A percentile compares a stretch with the other conserved stretches of the same genome.
Evolutionary conservation across 2,888 invertebrate genomes (phyloP).

Genomic region (Campaea margaritaria): DNA sequence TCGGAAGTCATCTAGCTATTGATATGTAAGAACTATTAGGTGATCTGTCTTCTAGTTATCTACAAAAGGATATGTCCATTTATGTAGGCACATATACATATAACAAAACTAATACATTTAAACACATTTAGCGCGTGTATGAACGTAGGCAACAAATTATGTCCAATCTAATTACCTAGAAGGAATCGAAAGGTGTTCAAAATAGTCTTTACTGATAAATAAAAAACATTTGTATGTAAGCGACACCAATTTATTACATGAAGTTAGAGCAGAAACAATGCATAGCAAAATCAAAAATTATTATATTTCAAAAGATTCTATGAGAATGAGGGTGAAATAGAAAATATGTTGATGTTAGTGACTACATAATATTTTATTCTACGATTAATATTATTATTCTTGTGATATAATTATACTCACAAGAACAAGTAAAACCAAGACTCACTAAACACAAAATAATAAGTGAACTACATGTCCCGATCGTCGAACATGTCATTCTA

Average conservation of each 20-base stretch:
- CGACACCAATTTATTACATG: conserved; percentile 77
- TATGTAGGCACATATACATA: too few species aligned
- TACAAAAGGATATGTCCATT: too few species aligned
- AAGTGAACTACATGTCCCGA: conserved; percentile 64
- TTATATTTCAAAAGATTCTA: conserved; percentile 29
- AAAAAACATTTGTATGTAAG: conserved; percentile 51
- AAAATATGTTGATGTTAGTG: conserved; percentile 39
- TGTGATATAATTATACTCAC: conserved; percentile 52
- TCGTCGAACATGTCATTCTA: conserved; percentile 68
- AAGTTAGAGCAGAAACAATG: conserved; percentile 72
- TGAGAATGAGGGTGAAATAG: conserved; percentile 29
- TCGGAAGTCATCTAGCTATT: too few species aligned
- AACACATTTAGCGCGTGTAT: too few species aligned
- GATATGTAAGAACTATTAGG: too few species aligned
- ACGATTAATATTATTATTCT: conserved; percentile 54
- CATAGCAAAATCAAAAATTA: conserved; percentile 61
- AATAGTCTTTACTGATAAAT: conserved; percentile 19
- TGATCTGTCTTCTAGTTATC: too few species aligned
- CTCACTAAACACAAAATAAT: conserved; percentile 82
- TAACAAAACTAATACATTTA: too few species aligned
- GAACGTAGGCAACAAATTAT: too few species aligned
- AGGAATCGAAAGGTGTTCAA: too few species aligned
- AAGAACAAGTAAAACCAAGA: conserved; percentile 83
- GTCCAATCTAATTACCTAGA: too few species aligned
- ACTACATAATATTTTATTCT: conserved; percentile 41